Evolutionary conservation across 2,113 vertebrate species (phyloP), one percentile per base, ranked within the genome.

Genomic region (Sclerurus mexicanus): DNA sequence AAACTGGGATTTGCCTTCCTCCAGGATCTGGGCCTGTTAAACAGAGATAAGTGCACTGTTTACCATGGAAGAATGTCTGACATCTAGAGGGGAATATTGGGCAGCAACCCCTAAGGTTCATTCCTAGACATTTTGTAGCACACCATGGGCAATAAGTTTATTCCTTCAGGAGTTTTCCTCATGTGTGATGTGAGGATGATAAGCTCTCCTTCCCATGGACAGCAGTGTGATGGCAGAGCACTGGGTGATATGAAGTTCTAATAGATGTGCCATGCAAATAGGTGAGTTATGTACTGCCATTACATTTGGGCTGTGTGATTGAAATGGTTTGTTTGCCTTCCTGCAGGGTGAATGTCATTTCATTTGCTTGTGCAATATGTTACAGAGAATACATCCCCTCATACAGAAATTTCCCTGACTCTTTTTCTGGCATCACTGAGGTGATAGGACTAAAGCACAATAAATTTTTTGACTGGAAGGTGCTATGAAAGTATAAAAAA

Each of bases 1-100:
- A 79, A 96, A 85, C 58, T 83, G 79, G 74, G 62, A 78, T 94
- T 75, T 89, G 62, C 60, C 24, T 87, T 84, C 56, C 63, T 91
- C 42, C 37, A 52, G 56, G 39, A 64, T 52, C 55, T 63, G 68
- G 86, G 80, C 47, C 89, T 90, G 73, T 63, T 63, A 50, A 52
- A 31, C 46, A 67, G 69, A 91, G 60, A 39, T 84, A 84, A 86
- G 27, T 78, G 22, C 33, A 35, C 27, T 47, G 27, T 84, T 94
- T 79, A 55, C 2, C 2, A 39, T 56, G 66, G 66, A 85, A 59
- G 9, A 64, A 33, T 42, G n/a, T 49, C 49, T 79, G 71, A 71
- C 46, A 68, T 55, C 37, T 50, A 74, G 44, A 78, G 47, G 44
- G 62, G 15, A 86, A 52, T 91, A 68, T 0, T 49, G 59, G 74